A percentile compares a stretch with the other conserved stretches of the same genome.
Evolutionary conservation across 2,888 invertebrate species (phyloP).

Genomic region (Drosophila melanosoma): DNA sequence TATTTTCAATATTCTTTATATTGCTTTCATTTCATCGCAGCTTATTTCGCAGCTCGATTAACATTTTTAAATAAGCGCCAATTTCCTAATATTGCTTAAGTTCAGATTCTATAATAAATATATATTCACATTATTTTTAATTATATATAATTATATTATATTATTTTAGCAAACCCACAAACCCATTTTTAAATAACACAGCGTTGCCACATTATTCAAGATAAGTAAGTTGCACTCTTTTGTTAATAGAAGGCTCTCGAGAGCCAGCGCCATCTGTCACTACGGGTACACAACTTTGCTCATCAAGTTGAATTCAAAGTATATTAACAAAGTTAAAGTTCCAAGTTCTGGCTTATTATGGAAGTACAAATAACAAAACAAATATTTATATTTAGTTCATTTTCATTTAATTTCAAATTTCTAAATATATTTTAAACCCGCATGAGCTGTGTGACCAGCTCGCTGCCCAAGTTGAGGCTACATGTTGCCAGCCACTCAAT

Average conservation of each 20-base stretch:
- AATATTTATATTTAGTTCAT: not conserved
- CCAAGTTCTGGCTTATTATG: not conserved
- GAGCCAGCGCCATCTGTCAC: conserved; percentile 1
- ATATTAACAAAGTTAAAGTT: not conserved
- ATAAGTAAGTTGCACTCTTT: not conserved
- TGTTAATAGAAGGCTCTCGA: conserved; percentile 11
- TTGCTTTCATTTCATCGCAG: not conserved
- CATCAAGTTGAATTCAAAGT: not conserved
- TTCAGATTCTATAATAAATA: no score
- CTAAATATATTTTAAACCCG: not conserved
- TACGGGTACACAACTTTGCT: not conserved
- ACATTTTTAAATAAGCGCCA: not conserved
- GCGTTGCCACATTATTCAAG: not conserved
- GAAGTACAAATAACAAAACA: not conserved
- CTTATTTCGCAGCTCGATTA: not conserved
- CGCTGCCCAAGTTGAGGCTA: not conserved
- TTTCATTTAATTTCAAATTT: not conserved
- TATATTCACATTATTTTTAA: not conserved
- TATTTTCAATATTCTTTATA: not conserved
- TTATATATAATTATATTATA: no score
- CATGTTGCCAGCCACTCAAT: conserved; percentile 19
- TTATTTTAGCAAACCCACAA: not conserved
- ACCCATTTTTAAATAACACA: not conserved
- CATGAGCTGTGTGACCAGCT: not conserved
- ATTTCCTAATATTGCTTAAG: not conserved